Conservation (phyloP, 2,113 vertebrate species). For the Epinephelus lanceolatus region DNA sequence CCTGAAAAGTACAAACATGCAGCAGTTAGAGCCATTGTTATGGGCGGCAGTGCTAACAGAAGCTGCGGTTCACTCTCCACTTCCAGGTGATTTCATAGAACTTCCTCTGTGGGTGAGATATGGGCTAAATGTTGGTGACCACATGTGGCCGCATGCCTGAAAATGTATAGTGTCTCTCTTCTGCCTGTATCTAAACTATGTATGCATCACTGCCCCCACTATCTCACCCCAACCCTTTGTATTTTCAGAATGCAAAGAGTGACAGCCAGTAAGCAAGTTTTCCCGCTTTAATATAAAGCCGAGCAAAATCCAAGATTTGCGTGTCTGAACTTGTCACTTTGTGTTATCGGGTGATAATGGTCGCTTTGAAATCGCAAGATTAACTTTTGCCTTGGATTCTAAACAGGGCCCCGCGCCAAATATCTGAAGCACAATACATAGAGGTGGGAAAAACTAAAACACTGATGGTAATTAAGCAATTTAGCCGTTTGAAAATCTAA, state of each 20-base stretch:
- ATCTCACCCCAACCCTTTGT: neutral
- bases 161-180: neutral
- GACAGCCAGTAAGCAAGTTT: neutral
- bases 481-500: neutral
- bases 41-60: neutral
- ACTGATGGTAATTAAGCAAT: neutral
- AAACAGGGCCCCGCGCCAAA: neutral
- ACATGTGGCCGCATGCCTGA: neutral
- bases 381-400: neutral
- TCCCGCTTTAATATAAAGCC: neutral
- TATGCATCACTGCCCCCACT: neutral
- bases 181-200: neutral
- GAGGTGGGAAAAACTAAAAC: neutral
- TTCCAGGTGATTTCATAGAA: neutral
- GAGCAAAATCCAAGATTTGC: slow-evolving; percentile 4
- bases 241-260: neutral
- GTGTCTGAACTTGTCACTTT: neutral
- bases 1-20: slow-evolving; percentile 81
- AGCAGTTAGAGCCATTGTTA: neutral
- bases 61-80: neutral
- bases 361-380: slow-evolving; percentile 17
- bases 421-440: neutral
- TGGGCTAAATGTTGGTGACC: neutral
- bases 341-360: slow-evolving; percentile 24
- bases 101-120: neutral